Base-by-base conservation (phyloP, 1,140 invertebrate genomes). In the Triops longicaudatus region DNA sequence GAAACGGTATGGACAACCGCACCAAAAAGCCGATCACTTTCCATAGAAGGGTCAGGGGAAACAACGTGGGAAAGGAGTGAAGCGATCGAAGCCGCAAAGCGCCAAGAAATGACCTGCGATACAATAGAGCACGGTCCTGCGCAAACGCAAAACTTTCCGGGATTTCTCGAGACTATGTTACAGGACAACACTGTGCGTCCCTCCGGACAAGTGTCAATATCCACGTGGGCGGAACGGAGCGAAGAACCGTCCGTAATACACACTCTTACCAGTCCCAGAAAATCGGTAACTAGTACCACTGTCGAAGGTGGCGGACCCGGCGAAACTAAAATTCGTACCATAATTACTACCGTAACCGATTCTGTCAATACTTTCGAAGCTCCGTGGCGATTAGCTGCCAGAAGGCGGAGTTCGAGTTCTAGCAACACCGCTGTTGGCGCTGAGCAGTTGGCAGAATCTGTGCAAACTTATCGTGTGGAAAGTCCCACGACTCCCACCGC, bases 401-500 rank as follows among this genome's bases (percentile, higher is more conserved):
- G 26, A 11, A n/a, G 37, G 4, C 37, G 22, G 27, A 31, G 74
- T 42, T 43, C 26, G 71, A 77, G 31, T 28, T 73, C 72, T n/a
- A 42, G 26, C 41, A 73, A 26, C 37, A 41, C 72, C 37, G 26
- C 27, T 31, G 26, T n/a, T 73, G 72, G 27, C 71, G 76, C 28
- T 26, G 74, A 75, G 26, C 22, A 17, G 1, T 63, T 22, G 22
- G 22, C 50, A 63, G 50, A 63, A 6, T 5, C 14, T 11, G 17
- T 63, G 50, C 14, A 17, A 22, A 17, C 22, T n/a, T n/a, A n/a
- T 14, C 50, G 22, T n/a, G 50, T 63, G 2, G 6, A 63, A 63
- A n/a, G 17, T 22, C 50, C 50, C 50, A 43, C 74, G 37, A 77
- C 76, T 31, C 76, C 76, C 11, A 43, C 76, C 22, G 43, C 76